Base-by-base conservation (phyloP, 1,140 invertebrate genomes). In the Rhagoletis zephyria region DNA sequence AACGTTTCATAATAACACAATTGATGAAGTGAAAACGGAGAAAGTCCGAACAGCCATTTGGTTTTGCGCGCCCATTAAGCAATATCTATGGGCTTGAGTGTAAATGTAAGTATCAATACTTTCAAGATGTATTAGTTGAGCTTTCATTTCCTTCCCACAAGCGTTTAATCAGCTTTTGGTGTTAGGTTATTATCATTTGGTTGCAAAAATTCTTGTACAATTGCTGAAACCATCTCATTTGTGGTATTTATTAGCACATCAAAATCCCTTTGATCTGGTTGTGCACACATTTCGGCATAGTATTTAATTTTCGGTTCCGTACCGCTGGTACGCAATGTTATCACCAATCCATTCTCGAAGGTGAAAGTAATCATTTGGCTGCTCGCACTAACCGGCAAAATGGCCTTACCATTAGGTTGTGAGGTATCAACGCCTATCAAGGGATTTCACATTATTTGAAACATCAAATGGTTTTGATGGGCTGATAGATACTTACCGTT, bases 221-320 rank as follows among this genome's bases (percentile, higher is more conserved):
- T 95, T 65, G 95, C 95, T 42, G 95, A 92, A 7, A 98, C 96
- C 95, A 98, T 97, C 89, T 95, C 95, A n/a, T 95, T 93, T 4
- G 98, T 92, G 56, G 95, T 95, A 10, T 89, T 87, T 89, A 95
- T 94, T 60, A 97, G 94, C 88, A 94, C 93, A 59, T 94, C 93
- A 92, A 96, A 94, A 92, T 97, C 95, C 81, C 97, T 98, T 94
- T 95, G 93, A 64, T 94, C 94, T 1, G 96, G 95, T 19, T 94
- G 91, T 89, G 96, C 96, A 89, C 96, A 96, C 67, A 98, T 94
- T 94, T 99, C 98, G 1, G 97, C 97, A 93, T 99, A 99, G 93
- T 99, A 99, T 94, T 99, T 99, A 87, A 99, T 95, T 94, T 99
- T 99, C 19, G 99, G 99, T 93, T 99, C 99, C 0, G 99, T 99